Base-by-base conservation (phyloP, 2,888 invertebrate genomes). In the Aporophyla lueneburgensis region DNA sequence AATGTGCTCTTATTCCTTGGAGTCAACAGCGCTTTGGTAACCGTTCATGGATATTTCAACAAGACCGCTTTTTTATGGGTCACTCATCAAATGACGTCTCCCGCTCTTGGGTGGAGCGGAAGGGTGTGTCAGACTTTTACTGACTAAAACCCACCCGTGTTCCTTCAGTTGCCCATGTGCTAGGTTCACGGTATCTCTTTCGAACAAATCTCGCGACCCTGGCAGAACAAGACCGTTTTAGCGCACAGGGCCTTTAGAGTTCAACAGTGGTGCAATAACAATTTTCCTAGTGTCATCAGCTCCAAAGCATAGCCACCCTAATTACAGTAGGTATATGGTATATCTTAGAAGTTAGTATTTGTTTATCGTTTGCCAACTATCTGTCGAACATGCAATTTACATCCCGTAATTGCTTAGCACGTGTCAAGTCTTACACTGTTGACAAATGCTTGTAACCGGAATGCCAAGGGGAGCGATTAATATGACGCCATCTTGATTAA, bases 371-470 rank as follows among this genome's bases (percentile, higher is more conserved):
- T 5, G 21, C 27, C 16, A 69, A 51, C 27, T 51, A 27, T 51
- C 27, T 21, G 21, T 14, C 14, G 51, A 16, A 61, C 19, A 77
- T 19, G 49, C 5, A 19, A 27, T 51, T 40, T 16, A 16, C 51
- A 40, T 62, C 12, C 21, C 7, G 9, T 54, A 43, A 43, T 76
- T 51, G 43, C 33, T 69, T 40, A 40, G 19, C 5, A 27, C 33
- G 27, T 71, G n/a, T 51, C 21, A 51, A 51, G 16, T 46, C 6
- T 53, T 59, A 43, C 54, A 16, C 21, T 53, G 5, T 56, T 51
- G n/a, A 19, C 14, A 54, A 76, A 67, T 5, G 46, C 24, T 46
- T 54, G 21, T 76, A 40, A 67, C 21, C n/a, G 14, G 19, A 27
- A 40, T 40, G 16, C 40, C 14, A 49, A 16, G 49, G 19, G 14